These are phyloP conservation scores for Magallana angulata DNA, from an alignment of 1,140 invertebrate species.

Conservation along the genomic window DNA sequence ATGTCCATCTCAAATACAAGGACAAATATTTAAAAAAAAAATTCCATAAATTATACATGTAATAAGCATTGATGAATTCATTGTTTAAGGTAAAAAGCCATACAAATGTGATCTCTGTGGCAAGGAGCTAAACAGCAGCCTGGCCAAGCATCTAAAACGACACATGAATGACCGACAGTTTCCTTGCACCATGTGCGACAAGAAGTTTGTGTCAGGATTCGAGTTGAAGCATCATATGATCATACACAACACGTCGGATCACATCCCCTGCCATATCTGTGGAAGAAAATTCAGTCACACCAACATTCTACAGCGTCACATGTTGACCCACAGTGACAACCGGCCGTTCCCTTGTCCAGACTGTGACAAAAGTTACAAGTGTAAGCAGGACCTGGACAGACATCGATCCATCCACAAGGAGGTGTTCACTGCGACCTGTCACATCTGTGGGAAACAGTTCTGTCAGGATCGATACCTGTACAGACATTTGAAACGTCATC, in stretches of 20 bases:
- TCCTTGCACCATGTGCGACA: conserved; percentile 34
- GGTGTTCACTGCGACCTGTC: conserved; percentile 23
- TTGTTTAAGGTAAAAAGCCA: conserved; percentile 14
- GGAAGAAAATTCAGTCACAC: conserved; percentile 5
- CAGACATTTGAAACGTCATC: conserved; percentile 26
- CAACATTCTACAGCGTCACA: conserved; percentile 34
- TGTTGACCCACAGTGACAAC: conserved; percentile 19
- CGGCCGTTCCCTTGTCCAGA: conserved; percentile 26
- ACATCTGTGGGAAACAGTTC: conserved; percentile 43
- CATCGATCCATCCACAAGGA: conserved; percentile 1
- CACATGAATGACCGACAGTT: conserved; percentile 42
- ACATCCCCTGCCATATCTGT: conserved; percentile 34
- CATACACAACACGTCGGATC: conserved; percentile 17
- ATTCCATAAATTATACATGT: no score
- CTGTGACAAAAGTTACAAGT: conserved; percentile 34
- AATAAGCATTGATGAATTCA: no score
- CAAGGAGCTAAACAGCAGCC: conserved; percentile 37
- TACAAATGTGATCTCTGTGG: conserved; percentile 43
- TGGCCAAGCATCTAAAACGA: conserved; percentile 34
- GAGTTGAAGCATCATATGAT: conserved; percentile 40
- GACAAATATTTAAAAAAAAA: no score
- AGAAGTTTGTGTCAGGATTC: conserved; percentile 37
- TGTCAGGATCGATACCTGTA: conserved; percentile 33
- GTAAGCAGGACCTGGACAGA: conserved; percentile 38
- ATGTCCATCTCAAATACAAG: no score